phyloP scores from a whole-genome alignment of 2,797 vertebrate species.

The Neostethus bicornis region DNA sequence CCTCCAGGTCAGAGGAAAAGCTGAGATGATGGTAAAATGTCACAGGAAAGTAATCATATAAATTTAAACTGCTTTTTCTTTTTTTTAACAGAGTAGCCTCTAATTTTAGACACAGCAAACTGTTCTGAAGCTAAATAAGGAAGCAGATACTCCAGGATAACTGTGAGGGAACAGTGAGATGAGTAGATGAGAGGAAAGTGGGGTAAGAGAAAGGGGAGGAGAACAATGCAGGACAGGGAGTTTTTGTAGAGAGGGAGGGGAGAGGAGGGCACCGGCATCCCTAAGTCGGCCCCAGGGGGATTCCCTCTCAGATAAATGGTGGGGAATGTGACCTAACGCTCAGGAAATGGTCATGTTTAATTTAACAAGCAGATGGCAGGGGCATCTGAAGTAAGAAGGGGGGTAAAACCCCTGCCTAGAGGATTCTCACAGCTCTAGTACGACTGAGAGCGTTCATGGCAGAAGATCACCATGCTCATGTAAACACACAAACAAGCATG shows the following conservation, averaged over 20 bases:
- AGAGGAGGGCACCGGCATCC: slow-evolving; percentile 63
- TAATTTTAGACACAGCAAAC: slow-evolving; percentile 20
- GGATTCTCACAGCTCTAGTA: slow-evolving; percentile 54
- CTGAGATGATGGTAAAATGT: slow-evolving; percentile 60
- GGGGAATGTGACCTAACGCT: slow-evolving; percentile 80
- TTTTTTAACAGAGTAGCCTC: slow-evolving; percentile 25
- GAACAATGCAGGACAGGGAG: slow-evolving; percentile 39
- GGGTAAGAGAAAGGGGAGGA: slow-evolving; percentile 34
- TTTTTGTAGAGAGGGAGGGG: slow-evolving; percentile 34
- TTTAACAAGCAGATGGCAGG: slow-evolving; percentile 83
- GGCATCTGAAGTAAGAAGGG: slow-evolving; percentile 57
- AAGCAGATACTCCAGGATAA: slow-evolving; percentile 26
- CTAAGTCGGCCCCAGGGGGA: slow-evolving; percentile 70
- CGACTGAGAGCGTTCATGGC: slow-evolving; percentile 33
- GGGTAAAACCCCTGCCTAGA: slow-evolving; percentile 67
- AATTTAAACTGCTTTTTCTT: slow-evolving; percentile 26
- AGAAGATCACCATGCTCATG: slow-evolving; percentile 38
- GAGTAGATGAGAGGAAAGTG: slow-evolving; percentile 31
- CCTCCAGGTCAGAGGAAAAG: slow-evolving; percentile 63
- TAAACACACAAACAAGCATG: slow-evolving; percentile 39
- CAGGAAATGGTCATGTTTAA: slow-evolving; percentile 86
- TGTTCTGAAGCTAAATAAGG: slow-evolving; percentile 21
- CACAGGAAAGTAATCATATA: slow-evolving; percentile 34
- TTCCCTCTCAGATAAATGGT: slow-evolving; percentile 77
- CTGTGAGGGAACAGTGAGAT: slow-evolving; percentile 29